Evolutionary conservation across 2,113 vertebrate genomes (phyloP), one percentile per base, ranked within the genome.

Genomic region (Aythya baeri): DNA sequence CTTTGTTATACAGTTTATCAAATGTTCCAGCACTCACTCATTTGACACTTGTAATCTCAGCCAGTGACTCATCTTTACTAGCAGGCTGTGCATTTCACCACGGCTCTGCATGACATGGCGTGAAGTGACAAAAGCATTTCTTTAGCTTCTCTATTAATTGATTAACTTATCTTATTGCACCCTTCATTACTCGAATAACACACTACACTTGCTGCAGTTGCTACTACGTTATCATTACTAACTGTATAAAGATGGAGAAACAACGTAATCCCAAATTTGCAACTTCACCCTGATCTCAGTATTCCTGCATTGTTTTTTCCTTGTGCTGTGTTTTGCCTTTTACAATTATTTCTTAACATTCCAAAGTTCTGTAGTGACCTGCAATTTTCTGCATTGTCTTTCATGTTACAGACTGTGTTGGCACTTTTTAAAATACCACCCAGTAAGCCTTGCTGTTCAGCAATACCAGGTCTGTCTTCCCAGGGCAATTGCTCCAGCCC

Each of bases 211-310:
- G 32, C 5, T 84, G 36, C 8, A n/a, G 15, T 68, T 88, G 34
- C 2, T 1, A 38, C 63, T 66, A 20, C 3, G 29, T 66, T 43
- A 23, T 27, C 43, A 73, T 31, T 25, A 34, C 13, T 12, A 58
- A 9, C 4, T 36, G 62, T 7, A 36, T 70, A 20, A 50, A 36
- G 34, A 72, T 3, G 10, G 9, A 91, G 11, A 82, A 83, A 1
- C 9, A 59, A 7, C 13, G 13, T 11, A 18, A 59, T 38, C 62
- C 21, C 46, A 84, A 6, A n/a, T 71, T 88, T 83, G 50, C 21
- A 78, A 50, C 27, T 58, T n/a, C 23, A 55, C 11, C 11, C 8
- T 0, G 0, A 15, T n/a, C 22, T 49, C 6, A 21, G 7, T 36
- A 62, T n/a, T 57, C 54, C 57, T 70, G 1, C 15, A n/a, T 58